Base-by-base conservation (phyloP, 2,113 vertebrate genomes). In the Sapajus apella region DNA sequence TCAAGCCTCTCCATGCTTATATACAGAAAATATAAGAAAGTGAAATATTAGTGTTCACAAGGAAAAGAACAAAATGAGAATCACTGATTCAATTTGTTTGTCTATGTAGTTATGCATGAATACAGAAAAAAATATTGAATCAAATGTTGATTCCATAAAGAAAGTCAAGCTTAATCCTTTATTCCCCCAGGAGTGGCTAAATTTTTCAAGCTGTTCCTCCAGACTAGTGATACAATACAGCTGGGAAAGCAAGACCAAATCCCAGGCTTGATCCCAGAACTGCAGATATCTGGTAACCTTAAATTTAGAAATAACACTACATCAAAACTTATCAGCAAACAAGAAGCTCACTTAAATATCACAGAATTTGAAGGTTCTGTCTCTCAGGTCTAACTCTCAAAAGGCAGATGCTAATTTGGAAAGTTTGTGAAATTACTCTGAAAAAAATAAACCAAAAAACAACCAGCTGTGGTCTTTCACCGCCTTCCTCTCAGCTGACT, bases 401-500 rank as follows among this genome's bases (percentile, higher is more conserved):
- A 84, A 79, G 37, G 8, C 55, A 90, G 94, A 87, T 68, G 68
- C 40, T 96, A 82, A 68, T 47, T 76, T 90, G 89, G 37, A 93
- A 93, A 14, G 10, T 83, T 64, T 93, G 37, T 88, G 61, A 84
- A 87, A 95, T 94, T 73, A 68, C 52, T 72, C 68, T 77, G 55
- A 2, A 75, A 76, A 75, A 85, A 52, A 40, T 32, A 80, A 56
- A 35, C 3, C 72, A 80, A 72, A 8, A 72, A 82, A 88, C n/a
- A 82, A 17, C 93, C 72, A 75, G 50, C 91, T 52, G 35, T 27
- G 37, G 55, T 75, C 55, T 87, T 91, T 95, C 66, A 43, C 14
- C 90, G 76, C 14, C 50, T 80, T 87, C 47, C 43, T 85, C 66
- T 91, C 94, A 91, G 79, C 79, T 94, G 81, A 97, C 88, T 97